These are phyloP conservation scores for Austrolebias charrua DNA, from an alignment of 2,797 vertebrate genomes.

Conservation along the genomic window DNA sequence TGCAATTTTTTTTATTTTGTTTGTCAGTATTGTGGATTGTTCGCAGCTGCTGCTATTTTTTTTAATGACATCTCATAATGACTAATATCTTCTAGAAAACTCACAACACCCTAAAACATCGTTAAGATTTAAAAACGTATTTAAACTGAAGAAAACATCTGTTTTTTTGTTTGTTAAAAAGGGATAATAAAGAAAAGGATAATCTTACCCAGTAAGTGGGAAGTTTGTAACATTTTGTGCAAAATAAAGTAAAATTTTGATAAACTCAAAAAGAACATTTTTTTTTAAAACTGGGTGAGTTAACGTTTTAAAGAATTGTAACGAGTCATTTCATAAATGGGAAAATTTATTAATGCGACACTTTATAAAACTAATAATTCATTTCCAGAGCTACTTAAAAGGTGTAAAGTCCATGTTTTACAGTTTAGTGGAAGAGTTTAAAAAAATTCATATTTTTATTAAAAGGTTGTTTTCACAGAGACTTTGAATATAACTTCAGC, in stretches of 20 bases:
- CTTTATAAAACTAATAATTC: not conserved
- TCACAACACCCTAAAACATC: not conserved
- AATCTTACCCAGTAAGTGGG: not conserved
- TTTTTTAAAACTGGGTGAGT: too few species aligned
- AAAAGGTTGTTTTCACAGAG: slow-evolving; percentile 36
- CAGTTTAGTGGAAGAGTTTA: slow-evolving; percentile 45
- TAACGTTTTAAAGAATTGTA: not conserved
- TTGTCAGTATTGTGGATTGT: not conserved
- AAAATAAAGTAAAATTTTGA: not conserved
- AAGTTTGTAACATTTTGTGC: not conserved
- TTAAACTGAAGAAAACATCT: not conserved
- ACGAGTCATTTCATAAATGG: not conserved
- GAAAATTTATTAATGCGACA: not conserved
- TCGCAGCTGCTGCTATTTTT: not conserved
- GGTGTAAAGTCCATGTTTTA: slow-evolving; percentile 24
- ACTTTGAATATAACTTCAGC: slow-evolving; percentile 61
- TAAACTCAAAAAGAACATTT: too few species aligned
- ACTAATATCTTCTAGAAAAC: not conserved
- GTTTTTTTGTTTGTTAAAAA: too few species aligned
- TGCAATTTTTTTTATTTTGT: not conserved
- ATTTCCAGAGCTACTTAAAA: not conserved
- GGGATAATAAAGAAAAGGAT: not conserved
- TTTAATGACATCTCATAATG: slow-evolving; percentile 4
- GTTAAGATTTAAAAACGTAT: slow-evolving; percentile 1
- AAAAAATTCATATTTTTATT: slow-evolving; percentile 37